Evolutionary conservation across 2,797 vertebrate species (phyloP).

Genomic region (Urophycis tenuis): DNA sequence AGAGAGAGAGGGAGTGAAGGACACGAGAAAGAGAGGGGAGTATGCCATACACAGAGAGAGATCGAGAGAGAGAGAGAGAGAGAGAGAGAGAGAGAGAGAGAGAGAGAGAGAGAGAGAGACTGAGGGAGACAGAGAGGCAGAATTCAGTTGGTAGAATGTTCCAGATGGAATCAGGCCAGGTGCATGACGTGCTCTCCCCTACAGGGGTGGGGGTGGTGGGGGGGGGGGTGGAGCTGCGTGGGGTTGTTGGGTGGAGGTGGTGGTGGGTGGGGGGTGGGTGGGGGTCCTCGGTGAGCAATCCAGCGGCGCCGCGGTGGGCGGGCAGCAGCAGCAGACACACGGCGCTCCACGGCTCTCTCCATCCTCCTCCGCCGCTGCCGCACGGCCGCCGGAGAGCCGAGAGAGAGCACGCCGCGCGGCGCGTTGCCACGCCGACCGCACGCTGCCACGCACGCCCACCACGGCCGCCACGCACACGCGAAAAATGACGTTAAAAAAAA

Average conservation of each 20-base stretch:
- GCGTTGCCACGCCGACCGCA: neutral
- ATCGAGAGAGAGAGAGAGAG: neutral
- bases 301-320: conserved; percentile 9
- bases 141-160: conserved; percentile 39
- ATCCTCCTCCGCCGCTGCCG: neutral
- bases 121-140: neutral
- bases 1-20: too few species aligned
- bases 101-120: neutral
- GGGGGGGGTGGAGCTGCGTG: neutral
- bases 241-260: neutral
- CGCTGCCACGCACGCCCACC: neutral
- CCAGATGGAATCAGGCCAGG: conserved; percentile 45
- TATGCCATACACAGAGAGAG: neutral
- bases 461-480: too few species aligned
- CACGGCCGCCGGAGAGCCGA: neutral
- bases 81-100: neutral
- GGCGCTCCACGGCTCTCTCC: too few species aligned
- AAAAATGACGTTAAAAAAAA: too few species aligned
- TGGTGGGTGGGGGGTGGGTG: neutral
- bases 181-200: conserved; percentile 12
- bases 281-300: neutral
- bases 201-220: conserved; percentile 10
- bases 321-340: conserved; percentile 10
- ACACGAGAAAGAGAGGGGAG: too few species aligned
- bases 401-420: too few species aligned